These are phyloP conservation scores for Cheilosia vulpina DNA, from an alignment of 2,888 invertebrate species.

Conservation along the genomic window DNA sequence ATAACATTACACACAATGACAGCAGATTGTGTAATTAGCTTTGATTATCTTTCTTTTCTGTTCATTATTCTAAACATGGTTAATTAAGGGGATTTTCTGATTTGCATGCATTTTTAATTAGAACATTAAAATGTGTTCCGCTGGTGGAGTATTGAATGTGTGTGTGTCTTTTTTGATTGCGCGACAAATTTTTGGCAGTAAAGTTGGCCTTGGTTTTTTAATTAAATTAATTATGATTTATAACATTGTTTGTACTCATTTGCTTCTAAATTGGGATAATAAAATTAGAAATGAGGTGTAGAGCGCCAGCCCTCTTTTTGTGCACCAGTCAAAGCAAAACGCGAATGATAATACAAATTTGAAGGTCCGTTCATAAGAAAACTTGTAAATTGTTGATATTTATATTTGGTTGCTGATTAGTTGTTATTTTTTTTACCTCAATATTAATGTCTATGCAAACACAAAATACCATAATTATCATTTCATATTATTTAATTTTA, in stretches of 20 bases:
- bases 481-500: no score
- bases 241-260: not conserved
- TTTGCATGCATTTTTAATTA: slow-evolving; percentile 66
- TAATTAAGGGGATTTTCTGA: slow-evolving; percentile 63
- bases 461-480: no score
- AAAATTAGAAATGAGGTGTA: not conserved
- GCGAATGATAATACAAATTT: no score
- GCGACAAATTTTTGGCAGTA: slow-evolving; percentile 5
- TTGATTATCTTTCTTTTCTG: slow-evolving; percentile 58
- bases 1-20: slow-evolving; percentile 53
- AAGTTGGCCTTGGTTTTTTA: slow-evolving; percentile 1
- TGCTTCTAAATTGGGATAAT: not conserved
- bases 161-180: slow-evolving; percentile 7
- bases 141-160: not conserved
- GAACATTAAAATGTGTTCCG: slow-evolving; percentile 52
- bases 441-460: no score
- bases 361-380: no score
- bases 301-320: no score
- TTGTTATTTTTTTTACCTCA: no score
- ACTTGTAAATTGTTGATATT: no score
- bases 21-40: slow-evolving; percentile 61
- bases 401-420: no score
- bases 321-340: no score
- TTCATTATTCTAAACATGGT: slow-evolving; percentile 66
- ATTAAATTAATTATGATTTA: slow-evolving; percentile 11